A percentile compares a stretch with the other conserved stretches of the same genome.
These are phyloP conservation scores for Sesamia nonagrioides DNA, from an alignment of 1,140 invertebrate genomes.

Conservation along the genomic window DNA sequence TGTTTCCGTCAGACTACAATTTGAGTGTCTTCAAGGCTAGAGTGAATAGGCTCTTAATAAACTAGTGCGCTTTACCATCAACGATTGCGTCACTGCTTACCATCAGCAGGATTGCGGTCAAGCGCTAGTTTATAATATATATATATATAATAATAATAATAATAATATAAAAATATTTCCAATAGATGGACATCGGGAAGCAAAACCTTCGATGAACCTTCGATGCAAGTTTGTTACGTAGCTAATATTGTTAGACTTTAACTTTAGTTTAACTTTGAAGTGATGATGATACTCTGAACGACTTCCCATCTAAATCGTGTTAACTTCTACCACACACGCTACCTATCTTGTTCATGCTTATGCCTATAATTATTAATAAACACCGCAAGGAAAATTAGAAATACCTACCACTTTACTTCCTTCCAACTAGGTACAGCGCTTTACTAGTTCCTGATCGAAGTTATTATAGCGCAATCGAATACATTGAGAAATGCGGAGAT, in stretches of 20 bases:
- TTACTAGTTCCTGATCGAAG: slow-evolving; percentile 12
- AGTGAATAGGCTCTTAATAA: too few relatives aligned
- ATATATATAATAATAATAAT: too few relatives aligned
- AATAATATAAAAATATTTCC: too few relatives aligned
- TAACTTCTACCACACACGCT: neutral
- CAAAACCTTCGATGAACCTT: neutral
- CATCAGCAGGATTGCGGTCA: too few relatives aligned
- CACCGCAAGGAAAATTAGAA: neutral
- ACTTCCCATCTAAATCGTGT: slow-evolving; percentile 1
- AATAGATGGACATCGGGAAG: neutral
- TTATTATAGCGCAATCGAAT: slow-evolving; percentile 25
- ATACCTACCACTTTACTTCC: neutral
- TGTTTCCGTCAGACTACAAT: too few relatives aligned
- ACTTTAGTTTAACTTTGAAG: slow-evolving; percentile 19
- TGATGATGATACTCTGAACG: slow-evolving; percentile 11
- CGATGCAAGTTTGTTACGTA: slow-evolving; percentile 13
- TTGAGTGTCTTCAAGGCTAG: too few relatives aligned
- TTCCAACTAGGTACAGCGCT: neutral
- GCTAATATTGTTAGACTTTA: slow-evolving; percentile 22
- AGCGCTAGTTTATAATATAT: too few relatives aligned
- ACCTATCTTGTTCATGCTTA: neutral
- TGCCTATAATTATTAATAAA: slow-evolving; percentile 8
- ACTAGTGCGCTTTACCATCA: too few relatives aligned
- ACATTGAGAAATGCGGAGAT: slow-evolving; percentile 1
- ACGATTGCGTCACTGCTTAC: too few relatives aligned